phyloP scores from a whole-genome alignment of 2,888 invertebrate genomes.

The Caenorhabditis wallacei region DNA sequence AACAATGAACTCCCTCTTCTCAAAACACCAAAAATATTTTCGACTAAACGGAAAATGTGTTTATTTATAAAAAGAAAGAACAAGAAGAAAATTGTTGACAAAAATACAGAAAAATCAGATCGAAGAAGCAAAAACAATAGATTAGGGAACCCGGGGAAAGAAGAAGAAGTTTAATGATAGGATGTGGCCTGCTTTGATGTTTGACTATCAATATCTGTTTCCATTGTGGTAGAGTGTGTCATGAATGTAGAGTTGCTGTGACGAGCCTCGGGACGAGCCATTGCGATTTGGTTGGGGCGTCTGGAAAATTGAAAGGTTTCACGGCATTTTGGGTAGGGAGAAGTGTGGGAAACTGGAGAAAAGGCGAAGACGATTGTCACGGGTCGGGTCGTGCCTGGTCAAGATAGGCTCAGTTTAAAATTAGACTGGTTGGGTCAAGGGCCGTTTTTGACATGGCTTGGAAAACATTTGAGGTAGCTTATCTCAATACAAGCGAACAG shows the following conservation, averaged over 20 bases:
- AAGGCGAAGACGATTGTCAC: too few species aligned
- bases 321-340: neutral
- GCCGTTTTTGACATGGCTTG: too few species aligned
- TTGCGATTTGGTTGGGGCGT: slow-evolving; percentile 36
- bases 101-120: slow-evolving; percentile 47
- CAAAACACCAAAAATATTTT: slow-evolving; percentile 2
- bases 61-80: neutral
- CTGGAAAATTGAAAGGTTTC: slow-evolving; percentile 9
- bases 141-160: slow-evolving; percentile 23
- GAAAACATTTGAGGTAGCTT: too few species aligned
- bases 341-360: too few species aligned
- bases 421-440: too few species aligned
- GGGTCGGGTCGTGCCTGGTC: too few species aligned
- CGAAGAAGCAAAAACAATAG: slow-evolving; percentile 11
- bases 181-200: slow-evolving; percentile 69
- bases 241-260: slow-evolving; percentile 68
- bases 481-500: too few species aligned
- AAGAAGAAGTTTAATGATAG: slow-evolving; percentile 66
- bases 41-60: neutral
- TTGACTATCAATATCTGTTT: slow-evolving; percentile 71
- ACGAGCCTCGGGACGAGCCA: slow-evolving; percentile 61
- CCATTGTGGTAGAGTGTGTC: slow-evolving; percentile 71
- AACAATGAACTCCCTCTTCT: neutral
- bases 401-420: too few species aligned
- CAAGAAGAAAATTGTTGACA: neutral